These are phyloP conservation scores for Falco concolor DNA, from an alignment of 2,797 vertebrate species.

Conservation along the genomic window DNA sequence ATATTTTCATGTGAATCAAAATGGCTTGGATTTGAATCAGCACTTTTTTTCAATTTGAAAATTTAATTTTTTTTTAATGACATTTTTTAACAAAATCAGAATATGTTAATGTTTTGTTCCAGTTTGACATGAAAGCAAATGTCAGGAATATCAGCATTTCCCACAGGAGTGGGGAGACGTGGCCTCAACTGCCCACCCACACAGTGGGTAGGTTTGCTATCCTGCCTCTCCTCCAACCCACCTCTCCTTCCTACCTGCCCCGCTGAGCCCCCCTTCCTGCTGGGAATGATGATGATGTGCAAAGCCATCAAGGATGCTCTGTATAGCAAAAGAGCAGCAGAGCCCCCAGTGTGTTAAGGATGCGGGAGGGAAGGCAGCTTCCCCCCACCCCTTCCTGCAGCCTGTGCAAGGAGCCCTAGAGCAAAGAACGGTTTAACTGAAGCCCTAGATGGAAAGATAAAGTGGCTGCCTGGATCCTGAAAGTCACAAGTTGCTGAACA, in stretches of 20 bases:
- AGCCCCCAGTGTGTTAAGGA: not conserved
- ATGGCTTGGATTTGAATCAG: not conserved
- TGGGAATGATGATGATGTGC: not conserved
- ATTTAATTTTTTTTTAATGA: not conserved
- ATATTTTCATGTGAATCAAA: not conserved
- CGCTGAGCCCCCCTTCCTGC: not conserved
- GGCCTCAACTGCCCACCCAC: not conserved
- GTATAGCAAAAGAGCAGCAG: not conserved
- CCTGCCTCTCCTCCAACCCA: not conserved
- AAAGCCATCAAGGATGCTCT: not conserved
- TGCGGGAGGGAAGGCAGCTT: not conserved
- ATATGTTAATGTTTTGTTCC: not conserved
- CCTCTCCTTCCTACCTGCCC: not conserved
- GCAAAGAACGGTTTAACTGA: constrained; percentile 1
- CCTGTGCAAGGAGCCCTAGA: not conserved
- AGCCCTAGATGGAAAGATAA: not conserved
- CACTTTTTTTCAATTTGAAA: not conserved
- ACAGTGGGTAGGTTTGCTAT: not conserved
- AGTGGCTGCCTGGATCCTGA: not conserved
- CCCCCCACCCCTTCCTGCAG: not conserved
- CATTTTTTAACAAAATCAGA: not conserved
- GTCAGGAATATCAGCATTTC: constrained; percentile 16
- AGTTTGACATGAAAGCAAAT: not conserved
- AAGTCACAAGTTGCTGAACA: not conserved
- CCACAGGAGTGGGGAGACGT: not conserved